Base-by-base conservation (phyloP, 1,140 invertebrate species). In the Dufourea novaeangliae region DNA sequence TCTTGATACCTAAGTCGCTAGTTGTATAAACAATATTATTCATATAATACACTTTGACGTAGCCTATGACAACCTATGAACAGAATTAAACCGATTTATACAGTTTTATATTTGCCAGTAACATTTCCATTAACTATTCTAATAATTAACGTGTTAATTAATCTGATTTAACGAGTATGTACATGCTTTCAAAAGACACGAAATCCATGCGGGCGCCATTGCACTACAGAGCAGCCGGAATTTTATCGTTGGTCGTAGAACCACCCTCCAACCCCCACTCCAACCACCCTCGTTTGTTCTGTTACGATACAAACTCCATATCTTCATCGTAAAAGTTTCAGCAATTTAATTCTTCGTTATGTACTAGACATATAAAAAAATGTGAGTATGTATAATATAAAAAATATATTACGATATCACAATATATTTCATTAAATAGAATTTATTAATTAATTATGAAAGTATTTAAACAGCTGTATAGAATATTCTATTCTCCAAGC, bases 211-310 rank as follows among this genome's bases (percentile, higher is more conserved):
- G 25, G 80, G 41, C 84, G 84, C 84, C 84, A 86, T 86, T 80
- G 34, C 76, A 61, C 41, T 46, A 68, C 54, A 62, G 56, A 39
- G 37, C 54, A 54, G 78, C 62, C 25, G 32, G 73, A 85, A 72
- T 80, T 83, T 69, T 75, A 74, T 83, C 59, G 66, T 67, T 78
- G 44, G 32, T 27, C 66, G 64, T 71, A 70, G 66, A 71, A 70
- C 84, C 69, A 86, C 73, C 83, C 66, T 27, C 70, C 37, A 80
- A 78, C 71, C 78, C 84, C 84, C 80, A 84, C 80, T n/a, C 79
- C 32, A 79, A 27, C n/a, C 63, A 54, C 52, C 54, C 62, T 57
- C 52, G 29, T 68, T 79, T 56, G 50, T n/a, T 62, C 50, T 73
- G 39, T 20, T n/a, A 81, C 22, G 39, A 10, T 76, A 32, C 41